phyloP scores from a whole-genome alignment of 1,140 invertebrate genomes.

The Pseudomyrmex flavicornis region DNA sequence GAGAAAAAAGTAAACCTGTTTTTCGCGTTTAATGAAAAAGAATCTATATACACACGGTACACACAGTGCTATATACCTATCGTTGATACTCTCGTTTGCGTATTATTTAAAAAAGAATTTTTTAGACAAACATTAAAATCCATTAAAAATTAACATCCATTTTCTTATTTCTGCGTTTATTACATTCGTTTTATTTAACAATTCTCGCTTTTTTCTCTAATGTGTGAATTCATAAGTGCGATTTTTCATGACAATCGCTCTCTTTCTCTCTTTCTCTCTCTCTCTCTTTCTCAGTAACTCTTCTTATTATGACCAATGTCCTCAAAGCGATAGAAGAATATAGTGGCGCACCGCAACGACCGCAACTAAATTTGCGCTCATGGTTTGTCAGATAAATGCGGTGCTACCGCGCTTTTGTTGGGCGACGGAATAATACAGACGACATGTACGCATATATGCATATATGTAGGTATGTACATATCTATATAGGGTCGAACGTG shows the following conservation, averaged over 20 bases:
- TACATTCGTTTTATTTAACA: too few relatives aligned
- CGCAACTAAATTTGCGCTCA: constrained; percentile 73
- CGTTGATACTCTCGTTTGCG: constrained; percentile 22
- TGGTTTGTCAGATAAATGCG: constrained; percentile 72
- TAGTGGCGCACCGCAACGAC: constrained; percentile 66
- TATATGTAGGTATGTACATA: constrained; percentile 4
- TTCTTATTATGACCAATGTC: constrained; percentile 40
- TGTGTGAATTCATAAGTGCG: too few relatives aligned
- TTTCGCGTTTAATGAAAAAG: constrained; percentile 27
- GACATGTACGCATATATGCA: constrained; percentile 58
- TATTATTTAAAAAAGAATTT: background rate
- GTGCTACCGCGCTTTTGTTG: constrained; percentile 68
- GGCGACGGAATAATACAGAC: constrained; percentile 67
- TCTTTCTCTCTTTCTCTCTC: background rate
- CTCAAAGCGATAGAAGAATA: constrained; percentile 59
- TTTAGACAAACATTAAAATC: background rate
- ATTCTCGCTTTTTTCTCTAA: too few relatives aligned
- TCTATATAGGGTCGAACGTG: background rate
- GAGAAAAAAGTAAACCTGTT: constrained; percentile 29
- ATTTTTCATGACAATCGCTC: too few relatives aligned
- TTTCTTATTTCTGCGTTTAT: too few relatives aligned
- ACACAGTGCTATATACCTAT: constrained; percentile 11
- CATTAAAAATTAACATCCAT: too few relatives aligned
- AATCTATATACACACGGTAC: background rate
- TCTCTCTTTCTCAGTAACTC: constrained; percentile 10